Conservation (phyloP, 2,888 invertebrate genomes). For the Cataglyphis rosenhaueri region DNA sequence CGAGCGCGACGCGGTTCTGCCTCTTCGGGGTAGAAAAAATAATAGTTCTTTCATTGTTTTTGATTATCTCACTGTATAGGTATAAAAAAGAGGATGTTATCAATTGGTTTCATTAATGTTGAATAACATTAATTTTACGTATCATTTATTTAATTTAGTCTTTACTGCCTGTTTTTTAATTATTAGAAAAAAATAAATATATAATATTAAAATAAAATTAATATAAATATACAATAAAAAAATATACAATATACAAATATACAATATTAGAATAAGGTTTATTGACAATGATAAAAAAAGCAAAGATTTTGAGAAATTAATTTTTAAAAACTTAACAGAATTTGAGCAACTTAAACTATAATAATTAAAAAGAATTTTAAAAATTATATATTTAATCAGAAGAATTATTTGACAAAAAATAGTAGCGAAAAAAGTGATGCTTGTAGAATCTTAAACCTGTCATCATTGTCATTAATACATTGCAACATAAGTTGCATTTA, state of each 20-base stretch:
- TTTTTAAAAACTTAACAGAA: neutral
- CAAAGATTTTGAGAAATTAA: neutral
- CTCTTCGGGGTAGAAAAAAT: constrained; percentile 1
- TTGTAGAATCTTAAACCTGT: neutral
- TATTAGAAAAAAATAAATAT: neutral
- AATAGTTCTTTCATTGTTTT: neutral
- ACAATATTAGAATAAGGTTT: constrained; percentile 4
- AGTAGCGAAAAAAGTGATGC: neutral
- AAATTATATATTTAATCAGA: neutral
- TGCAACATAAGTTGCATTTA: constrained; percentile 34
- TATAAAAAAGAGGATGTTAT: neutral
- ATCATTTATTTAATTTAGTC: neutral
- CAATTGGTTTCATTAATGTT: neutral
- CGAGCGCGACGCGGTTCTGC: neutral
- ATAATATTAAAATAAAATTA: too few relatives aligned
- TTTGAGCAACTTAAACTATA: neutral
- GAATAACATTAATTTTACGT: neutral
- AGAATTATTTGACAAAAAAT: neutral
- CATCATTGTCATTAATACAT: constrained; percentile 28
- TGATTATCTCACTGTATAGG: neutral
- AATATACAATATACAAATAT: too few relatives aligned
- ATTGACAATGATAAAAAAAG: neutral
- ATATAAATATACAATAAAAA: too few relatives aligned
- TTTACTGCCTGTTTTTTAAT: neutral
- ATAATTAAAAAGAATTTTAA: neutral